Evolutionary conservation across 2,113 vertebrate genomes (phyloP).

Genomic region (Gavialis gangeticus): DNA sequence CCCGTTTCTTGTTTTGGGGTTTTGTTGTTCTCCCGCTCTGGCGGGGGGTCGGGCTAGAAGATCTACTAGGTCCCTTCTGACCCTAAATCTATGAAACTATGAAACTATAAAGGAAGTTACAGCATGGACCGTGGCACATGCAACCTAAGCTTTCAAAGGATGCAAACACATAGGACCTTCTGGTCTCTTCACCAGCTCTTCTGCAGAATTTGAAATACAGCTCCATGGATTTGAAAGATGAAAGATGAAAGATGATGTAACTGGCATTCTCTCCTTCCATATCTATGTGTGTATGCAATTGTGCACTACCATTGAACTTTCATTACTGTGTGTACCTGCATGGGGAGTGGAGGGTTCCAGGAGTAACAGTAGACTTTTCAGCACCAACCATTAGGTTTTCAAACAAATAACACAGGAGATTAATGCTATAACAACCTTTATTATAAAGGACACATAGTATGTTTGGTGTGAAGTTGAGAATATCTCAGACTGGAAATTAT

Average conservation of each 20-base stretch:
- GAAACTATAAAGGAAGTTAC: neutral
- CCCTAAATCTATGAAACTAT: too few species aligned
- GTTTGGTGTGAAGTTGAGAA: too few species aligned
- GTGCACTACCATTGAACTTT: neutral
- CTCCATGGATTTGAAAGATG: neutral
- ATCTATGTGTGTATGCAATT: neutral
- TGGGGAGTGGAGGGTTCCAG: neutral
- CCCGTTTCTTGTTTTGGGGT: too few species aligned
- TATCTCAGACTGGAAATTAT: neutral
- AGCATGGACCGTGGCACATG: neutral
- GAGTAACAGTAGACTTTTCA: neutral
- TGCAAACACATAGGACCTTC: neutral
- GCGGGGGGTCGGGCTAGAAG: too few species aligned
- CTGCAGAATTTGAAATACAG: neutral
- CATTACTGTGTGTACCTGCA: neutral
- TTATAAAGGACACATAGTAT: too few species aligned
- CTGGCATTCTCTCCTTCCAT: neutral
- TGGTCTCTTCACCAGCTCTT: too few species aligned
- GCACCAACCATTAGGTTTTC: accelerated
- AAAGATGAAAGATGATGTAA: neutral
- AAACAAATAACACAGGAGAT: too few species aligned
- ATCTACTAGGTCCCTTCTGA: too few species aligned
- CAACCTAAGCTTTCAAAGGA: neutral
- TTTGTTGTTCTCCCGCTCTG: too few species aligned
- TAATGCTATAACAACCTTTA: too few species aligned